Conservation (phyloP, 1,140 invertebrate species). For the Pogonomyrmex barbatus region DNA sequence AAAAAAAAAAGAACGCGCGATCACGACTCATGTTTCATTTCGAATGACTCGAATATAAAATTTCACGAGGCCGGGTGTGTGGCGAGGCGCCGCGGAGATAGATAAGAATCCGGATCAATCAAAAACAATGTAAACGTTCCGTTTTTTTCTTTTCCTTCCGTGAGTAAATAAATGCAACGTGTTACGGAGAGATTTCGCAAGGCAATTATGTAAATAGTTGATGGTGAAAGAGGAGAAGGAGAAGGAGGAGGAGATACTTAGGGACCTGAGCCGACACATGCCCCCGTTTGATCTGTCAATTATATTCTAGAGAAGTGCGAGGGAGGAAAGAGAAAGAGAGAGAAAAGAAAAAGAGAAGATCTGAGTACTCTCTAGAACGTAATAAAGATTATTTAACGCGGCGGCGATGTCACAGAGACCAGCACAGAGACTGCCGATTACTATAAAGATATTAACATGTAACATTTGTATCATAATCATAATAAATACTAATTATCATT, state of each 20-base stretch:
- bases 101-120: not conserved
- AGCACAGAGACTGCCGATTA: slow-evolving; percentile 79
- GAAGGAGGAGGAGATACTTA: slow-evolving; percentile 72
- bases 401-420: slow-evolving; percentile 76
- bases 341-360: not conserved
- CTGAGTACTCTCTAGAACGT: slow-evolving; percentile 52
- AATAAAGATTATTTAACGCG: slow-evolving; percentile 66
- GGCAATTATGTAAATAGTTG: slow-evolving; percentile 76
- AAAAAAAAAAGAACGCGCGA: slow-evolving; percentile 17
- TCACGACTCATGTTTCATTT: slow-evolving; percentile 59
- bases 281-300: slow-evolving; percentile 64
- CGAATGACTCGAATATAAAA: slow-evolving; percentile 27
- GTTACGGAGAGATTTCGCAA: slow-evolving; percentile 64
- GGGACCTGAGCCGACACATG: slow-evolving; percentile 76
- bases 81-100: slow-evolving; percentile 11
- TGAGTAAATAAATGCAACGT: slow-evolving; percentile 59
- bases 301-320: slow-evolving; percentile 41
- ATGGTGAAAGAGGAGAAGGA: slow-evolving; percentile 52
- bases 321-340: not conserved
- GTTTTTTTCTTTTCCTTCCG: slow-evolving; percentile 16
- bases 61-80: not conserved
- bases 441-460: slow-evolving; percentile 76
- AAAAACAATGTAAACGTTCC: slow-evolving; percentile 4
- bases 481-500: slow-evolving; percentile 78
- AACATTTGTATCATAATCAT: slow-evolving; percentile 76